These are phyloP conservation scores for Brachypodius melanocephalos DNA, from an alignment of 2,113 vertebrate genomes.

Conservation along the genomic window DNA sequence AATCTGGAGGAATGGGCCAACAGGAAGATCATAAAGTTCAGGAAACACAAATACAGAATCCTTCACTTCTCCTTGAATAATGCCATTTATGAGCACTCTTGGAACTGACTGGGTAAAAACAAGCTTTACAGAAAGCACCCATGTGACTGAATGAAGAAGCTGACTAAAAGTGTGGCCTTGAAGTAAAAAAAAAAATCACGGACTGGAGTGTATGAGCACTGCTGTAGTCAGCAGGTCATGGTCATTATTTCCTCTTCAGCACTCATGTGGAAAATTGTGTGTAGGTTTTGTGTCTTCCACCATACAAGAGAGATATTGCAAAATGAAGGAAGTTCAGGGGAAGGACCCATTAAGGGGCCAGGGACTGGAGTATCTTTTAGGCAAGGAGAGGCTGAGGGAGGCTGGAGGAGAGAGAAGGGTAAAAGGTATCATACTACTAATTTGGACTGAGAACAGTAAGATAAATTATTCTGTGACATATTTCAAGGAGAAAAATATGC, in stretches of 20 bases:
- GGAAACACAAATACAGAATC: neutral
- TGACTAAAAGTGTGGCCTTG: neutral
- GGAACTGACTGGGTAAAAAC: neutral
- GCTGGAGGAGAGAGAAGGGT: neutral
- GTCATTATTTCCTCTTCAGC: neutral
- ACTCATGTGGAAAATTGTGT: neutral
- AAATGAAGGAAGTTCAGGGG: neutral
- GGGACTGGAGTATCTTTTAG: neutral
- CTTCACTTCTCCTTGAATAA: neutral
- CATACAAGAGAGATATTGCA: neutral
- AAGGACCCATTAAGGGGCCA: neutral
- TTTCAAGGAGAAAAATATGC: neutral
- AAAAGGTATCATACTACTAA: neutral
- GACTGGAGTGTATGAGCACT: neutral
- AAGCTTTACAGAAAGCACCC: neutral
- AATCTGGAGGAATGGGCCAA: neutral
- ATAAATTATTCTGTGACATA: neutral
- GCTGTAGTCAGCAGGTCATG: neutral
- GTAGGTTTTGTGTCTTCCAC: neutral
- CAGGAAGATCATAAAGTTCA: neutral
- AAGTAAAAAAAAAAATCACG: neutral
- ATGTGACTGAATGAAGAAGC: neutral
- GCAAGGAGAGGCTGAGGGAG: neutral
- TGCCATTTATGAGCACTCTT: neutral
- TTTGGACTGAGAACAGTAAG: neutral